A percentile compares a stretch with the other conserved stretches of the same genome.
phyloP scores from a whole-genome alignment of 2,797 vertebrate species.

The Paedocypris micromegethes region DNA sequence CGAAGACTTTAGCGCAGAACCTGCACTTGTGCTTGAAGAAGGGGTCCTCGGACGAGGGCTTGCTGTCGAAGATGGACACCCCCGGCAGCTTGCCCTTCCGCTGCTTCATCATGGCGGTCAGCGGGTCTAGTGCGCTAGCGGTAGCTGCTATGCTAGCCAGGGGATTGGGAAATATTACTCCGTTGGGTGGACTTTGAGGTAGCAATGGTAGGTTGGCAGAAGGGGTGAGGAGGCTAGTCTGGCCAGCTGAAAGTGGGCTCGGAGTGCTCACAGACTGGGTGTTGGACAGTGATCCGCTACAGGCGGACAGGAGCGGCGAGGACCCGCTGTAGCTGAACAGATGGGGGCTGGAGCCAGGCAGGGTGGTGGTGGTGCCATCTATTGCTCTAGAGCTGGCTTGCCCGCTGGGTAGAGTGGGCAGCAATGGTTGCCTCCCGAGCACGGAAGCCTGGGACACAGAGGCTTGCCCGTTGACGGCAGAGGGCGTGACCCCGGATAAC shows the following conservation, averaged over 20 bases:
- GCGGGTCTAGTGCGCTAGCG: constrained; percentile 87
- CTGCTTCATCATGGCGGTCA: constrained; percentile 89
- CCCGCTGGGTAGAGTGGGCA: constrained; percentile 68
- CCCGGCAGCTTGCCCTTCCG: constrained; percentile 86
- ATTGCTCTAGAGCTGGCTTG: constrained; percentile 64
- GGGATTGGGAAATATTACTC: constrained; percentile 95
- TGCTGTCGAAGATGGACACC: constrained; percentile 85
- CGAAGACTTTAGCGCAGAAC: constrained; percentile 99
- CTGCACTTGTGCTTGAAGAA: constrained; percentile 99
- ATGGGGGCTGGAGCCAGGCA: constrained; percentile 60
- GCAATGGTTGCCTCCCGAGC: constrained; percentile 68
- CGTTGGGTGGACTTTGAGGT: constrained; percentile 88
- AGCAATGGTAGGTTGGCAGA: constrained; percentile 85
- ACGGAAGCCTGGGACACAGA: constrained; percentile 60
- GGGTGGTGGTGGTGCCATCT: constrained; percentile 60
- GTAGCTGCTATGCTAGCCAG: constrained; percentile 92
- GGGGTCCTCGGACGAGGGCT: constrained; percentile 86
- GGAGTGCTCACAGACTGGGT: constrained; percentile 72
- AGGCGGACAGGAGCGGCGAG: constrained; percentile 63
- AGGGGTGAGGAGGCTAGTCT: constrained; percentile 70
- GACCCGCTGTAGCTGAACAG: constrained; percentile 59
- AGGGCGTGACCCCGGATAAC: constrained; percentile 71
- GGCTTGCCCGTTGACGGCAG: constrained; percentile 66
- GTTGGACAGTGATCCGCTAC: constrained; percentile 62
- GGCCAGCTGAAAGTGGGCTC: constrained; percentile 72